These are phyloP conservation scores for Phoenicopterus ruber DNA, from an alignment of 2,113 vertebrate species.

Conservation along the genomic window DNA sequence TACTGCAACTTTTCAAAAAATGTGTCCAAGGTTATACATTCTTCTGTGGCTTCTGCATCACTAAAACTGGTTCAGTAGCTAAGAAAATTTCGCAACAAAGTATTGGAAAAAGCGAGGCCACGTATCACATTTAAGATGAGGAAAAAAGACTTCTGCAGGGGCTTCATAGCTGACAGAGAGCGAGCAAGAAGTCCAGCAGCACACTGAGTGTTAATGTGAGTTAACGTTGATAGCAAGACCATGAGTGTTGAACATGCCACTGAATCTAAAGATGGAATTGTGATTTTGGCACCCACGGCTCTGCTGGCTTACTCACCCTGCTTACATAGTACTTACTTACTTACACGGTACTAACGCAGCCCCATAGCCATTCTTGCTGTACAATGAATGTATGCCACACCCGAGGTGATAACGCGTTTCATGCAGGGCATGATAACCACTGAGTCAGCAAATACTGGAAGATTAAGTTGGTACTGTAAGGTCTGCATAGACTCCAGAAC, in stretches of 20 bases:
- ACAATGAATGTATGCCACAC: background rate
- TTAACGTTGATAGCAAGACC: background rate
- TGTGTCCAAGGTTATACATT: background rate
- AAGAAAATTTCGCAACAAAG: background rate
- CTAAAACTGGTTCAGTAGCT: background rate
- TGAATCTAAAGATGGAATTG: background rate
- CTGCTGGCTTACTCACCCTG: background rate
- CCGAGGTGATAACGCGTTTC: background rate
- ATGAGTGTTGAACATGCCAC: background rate
- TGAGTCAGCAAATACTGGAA: background rate
- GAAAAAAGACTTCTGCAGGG: background rate
- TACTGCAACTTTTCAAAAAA: background rate
- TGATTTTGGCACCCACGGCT: background rate
- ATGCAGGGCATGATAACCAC: background rate
- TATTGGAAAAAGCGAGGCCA: background rate
- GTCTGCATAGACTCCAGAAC: background rate
- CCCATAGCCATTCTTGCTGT: background rate
- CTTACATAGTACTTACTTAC: background rate
- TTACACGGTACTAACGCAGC: background rate
- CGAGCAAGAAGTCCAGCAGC: background rate
- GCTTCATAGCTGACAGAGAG: background rate
- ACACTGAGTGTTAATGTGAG: background rate
- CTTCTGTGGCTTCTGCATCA: background rate
- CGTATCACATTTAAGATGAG: accelerated
- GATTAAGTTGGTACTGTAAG: background rate